These are phyloP conservation scores for Megalops atlanticus DNA, from an alignment of 2,113 vertebrate genomes.

Conservation along the genomic window DNA sequence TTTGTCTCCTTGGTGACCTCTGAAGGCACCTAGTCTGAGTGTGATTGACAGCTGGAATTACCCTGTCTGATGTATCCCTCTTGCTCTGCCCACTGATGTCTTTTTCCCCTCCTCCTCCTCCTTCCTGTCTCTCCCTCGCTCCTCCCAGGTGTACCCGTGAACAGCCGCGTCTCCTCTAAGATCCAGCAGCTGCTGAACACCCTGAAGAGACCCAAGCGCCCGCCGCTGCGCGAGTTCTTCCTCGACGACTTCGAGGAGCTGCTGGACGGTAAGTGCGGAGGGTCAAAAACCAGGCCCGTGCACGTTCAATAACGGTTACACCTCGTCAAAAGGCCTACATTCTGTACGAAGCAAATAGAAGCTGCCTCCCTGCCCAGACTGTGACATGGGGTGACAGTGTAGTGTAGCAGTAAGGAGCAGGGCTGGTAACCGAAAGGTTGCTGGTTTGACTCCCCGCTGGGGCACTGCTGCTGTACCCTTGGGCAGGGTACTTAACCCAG, in stretches of 20 bases:
- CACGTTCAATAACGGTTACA: not conserved
- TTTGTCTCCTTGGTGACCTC: slow-evolving; percentile 44
- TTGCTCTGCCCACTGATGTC: not conserved
- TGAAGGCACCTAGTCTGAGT: slow-evolving; percentile 30
- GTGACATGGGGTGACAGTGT: no score
- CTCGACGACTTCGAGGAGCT: slow-evolving; percentile 94
- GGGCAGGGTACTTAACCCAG: no score
- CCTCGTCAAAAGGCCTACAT: not conserved
- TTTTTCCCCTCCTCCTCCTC: slow-evolving; percentile 12
- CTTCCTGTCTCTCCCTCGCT: slow-evolving; percentile 30
- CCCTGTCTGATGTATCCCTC: not conserved
- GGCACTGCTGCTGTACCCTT: no score
- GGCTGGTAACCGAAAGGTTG: no score
- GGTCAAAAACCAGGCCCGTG: not conserved
- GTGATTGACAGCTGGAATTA: slow-evolving; percentile 43
- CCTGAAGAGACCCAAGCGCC: slow-evolving; percentile 92
- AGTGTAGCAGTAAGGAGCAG: no score
- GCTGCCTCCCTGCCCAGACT: no score
- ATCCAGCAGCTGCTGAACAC: slow-evolving; percentile 97
- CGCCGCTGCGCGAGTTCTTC: slow-evolving; percentile 91
- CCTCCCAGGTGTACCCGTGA: slow-evolving; percentile 87
- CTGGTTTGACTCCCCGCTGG: no score
- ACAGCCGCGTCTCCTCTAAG: slow-evolving; percentile 94
- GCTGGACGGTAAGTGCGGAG: slow-evolving; percentile 80
- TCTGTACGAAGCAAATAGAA: not conserved